phyloP scores from a whole-genome alignment of 2,113 vertebrate genomes.

The Tiliqua scincoides region DNA sequence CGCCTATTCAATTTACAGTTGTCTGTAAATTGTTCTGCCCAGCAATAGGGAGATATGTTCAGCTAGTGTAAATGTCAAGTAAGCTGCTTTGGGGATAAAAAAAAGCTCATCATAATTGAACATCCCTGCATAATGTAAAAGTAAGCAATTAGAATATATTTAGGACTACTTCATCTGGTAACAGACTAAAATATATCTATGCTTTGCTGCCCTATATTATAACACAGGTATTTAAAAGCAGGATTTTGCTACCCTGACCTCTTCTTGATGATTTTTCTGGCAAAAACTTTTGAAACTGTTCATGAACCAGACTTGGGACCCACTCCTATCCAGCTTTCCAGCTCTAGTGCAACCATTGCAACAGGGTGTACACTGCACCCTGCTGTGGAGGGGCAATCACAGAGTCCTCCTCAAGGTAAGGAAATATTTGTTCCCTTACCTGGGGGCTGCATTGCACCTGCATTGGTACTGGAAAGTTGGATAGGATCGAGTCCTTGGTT shows the following conservation, averaged over 20 bases:
- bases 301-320: fast-evolving
- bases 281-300: neutral
- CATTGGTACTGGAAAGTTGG: too few species aligned
- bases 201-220: neutral
- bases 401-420: too few species aligned
- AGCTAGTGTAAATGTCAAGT: slow-evolving; percentile 69
- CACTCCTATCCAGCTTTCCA: too few species aligned
- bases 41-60: slow-evolving; percentile 50
- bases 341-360: too few species aligned
- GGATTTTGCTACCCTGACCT: neutral
- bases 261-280: neutral
- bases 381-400: too few species aligned
- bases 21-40: slow-evolving; percentile 47
- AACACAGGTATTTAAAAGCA: neutral
- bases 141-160: slow-evolving; percentile 57
- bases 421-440: too few species aligned
- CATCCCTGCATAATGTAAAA: slow-evolving; percentile 48
- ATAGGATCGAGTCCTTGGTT: too few species aligned
- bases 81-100: slow-evolving; percentile 45
- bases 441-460: too few species aligned
- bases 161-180: slow-evolving; percentile 44
- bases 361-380: too few species aligned
- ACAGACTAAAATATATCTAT: neutral
- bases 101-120: slow-evolving; percentile 46
- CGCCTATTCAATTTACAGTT: slow-evolving; percentile 48